Conservation (phyloP, 2,888 invertebrate species). For the Yponomeuta malinellus region DNA sequence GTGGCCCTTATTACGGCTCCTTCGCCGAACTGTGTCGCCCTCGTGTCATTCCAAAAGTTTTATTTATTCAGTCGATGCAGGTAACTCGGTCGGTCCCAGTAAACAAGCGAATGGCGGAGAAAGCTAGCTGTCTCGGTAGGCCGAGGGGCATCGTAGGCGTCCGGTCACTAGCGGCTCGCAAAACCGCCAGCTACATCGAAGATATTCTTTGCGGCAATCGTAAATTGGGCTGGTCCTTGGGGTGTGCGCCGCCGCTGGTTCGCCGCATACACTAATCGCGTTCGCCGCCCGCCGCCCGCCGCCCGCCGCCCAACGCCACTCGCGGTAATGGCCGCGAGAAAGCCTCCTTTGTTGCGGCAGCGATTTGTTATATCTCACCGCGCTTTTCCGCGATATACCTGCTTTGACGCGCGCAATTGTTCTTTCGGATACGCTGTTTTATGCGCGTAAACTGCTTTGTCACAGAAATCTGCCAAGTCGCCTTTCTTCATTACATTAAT, state of each 20-base stretch:
- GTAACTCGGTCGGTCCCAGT: constrained; percentile 4
- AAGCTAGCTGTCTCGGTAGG: background rate
- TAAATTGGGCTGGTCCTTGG: constrained; percentile 53
- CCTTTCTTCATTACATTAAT: constrained; percentile 41
- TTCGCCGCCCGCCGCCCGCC: constrained; percentile 39
- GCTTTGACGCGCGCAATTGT: constrained; percentile 72
- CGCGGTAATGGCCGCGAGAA: constrained; percentile 70
- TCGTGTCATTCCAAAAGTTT: constrained; percentile 37
- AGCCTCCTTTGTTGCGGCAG: constrained; percentile 71
- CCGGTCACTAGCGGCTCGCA: constrained; percentile 55
- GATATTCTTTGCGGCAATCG: constrained; percentile 70
- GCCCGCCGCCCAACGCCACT: constrained; percentile 28
- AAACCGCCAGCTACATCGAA: constrained; percentile 58
- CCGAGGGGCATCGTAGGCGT: constrained; percentile 25
- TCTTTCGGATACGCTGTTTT: constrained; percentile 68
- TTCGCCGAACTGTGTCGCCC: constrained; percentile 48
- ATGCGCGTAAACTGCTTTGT: constrained; percentile 70
- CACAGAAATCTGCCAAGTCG: constrained; percentile 65
- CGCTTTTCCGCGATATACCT: constrained; percentile 62
- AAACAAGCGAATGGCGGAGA: constrained; percentile 10
- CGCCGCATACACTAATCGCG: constrained; percentile 59
- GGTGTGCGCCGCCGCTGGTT: constrained; percentile 31
- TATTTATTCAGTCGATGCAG: constrained; percentile 36
- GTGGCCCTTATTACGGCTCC: constrained; percentile 72
- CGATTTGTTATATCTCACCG: constrained; percentile 71